phyloP scores from a whole-genome alignment of 2,888 invertebrate species.

The Phorcus lineatus region DNA sequence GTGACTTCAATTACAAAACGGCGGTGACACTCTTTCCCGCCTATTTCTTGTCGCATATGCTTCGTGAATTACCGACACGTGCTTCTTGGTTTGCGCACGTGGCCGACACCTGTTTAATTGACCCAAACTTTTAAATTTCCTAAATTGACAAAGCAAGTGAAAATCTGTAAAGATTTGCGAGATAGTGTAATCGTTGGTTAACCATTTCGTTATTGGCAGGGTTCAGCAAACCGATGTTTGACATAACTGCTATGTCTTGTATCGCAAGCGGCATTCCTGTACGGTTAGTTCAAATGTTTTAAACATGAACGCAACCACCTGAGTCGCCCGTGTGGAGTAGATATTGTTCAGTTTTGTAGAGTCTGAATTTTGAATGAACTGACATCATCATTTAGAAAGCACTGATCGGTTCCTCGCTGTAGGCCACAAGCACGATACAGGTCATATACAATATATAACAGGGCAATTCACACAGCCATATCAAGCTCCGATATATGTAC shows the following conservation, averaged over 20 bases:
- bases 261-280: neutral
- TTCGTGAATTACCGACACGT: neutral
- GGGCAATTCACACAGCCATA: too few species aligned
- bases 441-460: too few species aligned
- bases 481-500: too few species aligned
- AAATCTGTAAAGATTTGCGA: constrained; percentile 16
- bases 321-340: too few species aligned
- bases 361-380: too few species aligned
- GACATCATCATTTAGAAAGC: too few species aligned
- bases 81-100: neutral
- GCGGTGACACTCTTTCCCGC: constrained; percentile 7
- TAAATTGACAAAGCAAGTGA: constrained; percentile 1
- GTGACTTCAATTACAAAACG: neutral
- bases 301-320: too few species aligned
- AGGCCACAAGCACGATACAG: too few species aligned
- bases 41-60: constrained; percentile 6
- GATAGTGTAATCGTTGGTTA: neutral
- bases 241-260: neutral
- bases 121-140: constrained; percentile 16
- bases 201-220: neutral
- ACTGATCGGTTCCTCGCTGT: too few species aligned
- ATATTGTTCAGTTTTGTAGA: too few species aligned
- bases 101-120: constrained; percentile 8
- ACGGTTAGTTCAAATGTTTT: too few species aligned
- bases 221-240: neutral